Evolutionary conservation across 1,140 invertebrate genomes (phyloP).

Genomic region (Caenorhabditis latens): DNA sequence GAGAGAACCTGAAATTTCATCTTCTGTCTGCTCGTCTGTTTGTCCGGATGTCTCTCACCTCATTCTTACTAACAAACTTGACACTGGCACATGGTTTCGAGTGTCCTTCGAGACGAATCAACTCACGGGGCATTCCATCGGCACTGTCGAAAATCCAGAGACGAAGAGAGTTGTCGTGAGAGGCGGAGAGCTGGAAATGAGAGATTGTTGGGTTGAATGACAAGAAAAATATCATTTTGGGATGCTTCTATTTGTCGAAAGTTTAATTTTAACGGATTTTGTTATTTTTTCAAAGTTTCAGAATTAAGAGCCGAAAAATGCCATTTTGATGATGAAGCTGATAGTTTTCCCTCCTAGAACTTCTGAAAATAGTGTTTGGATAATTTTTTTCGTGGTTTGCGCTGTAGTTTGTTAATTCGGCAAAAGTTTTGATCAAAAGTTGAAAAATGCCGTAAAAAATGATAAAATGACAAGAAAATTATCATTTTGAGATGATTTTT

Average conservation of each 20-base stretch:
- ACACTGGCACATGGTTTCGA: conserved; percentile 43
- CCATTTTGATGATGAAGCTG: too few relatives aligned
- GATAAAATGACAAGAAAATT: neutral
- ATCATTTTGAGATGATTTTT: too few relatives aligned
- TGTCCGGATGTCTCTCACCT: conserved; percentile 31
- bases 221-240: conserved; percentile 10
- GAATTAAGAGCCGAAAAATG: neutral
- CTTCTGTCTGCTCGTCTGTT: too few relatives aligned
- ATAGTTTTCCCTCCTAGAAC: too few relatives aligned
- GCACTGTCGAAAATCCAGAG: conserved; percentile 59
- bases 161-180: conserved; percentile 57
- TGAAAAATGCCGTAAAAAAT: too few relatives aligned
- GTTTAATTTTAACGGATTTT: neutral
- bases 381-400: too few relatives aligned
- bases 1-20: conserved; percentile 63
- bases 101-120: conserved; percentile 61
- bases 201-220: neutral
- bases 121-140: conserved; percentile 62
- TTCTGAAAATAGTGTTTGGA: too few relatives aligned
- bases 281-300: neutral
- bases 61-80: conserved; percentile 28
- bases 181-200: conserved; percentile 51
- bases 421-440: neutral
- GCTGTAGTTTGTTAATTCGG: neutral
- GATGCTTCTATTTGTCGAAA: too few relatives aligned